Conservation (phyloP, 2,113 vertebrate genomes). For the Strix uralensis region DNA sequence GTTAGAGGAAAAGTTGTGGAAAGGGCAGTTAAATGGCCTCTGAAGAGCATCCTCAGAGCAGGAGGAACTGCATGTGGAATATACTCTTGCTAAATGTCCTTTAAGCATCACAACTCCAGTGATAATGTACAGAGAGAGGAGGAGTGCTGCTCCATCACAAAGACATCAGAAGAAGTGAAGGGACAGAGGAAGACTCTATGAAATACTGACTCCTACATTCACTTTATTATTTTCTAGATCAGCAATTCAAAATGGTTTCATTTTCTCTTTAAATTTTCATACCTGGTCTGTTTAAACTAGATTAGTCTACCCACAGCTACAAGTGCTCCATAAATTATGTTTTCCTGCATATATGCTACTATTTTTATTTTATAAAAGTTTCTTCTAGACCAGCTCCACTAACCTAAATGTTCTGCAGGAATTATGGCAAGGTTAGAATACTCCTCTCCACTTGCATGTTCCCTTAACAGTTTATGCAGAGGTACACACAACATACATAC, state of each 20-base stretch:
- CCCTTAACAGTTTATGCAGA: neutral
- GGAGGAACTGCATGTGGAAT: neutral
- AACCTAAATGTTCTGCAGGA: neutral
- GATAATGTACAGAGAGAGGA: neutral
- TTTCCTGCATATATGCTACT: neutral
- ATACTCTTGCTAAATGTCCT: neutral
- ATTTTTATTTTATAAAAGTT: neutral
- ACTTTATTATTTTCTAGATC: neutral
- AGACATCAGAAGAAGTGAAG: neutral
- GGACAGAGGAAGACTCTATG: neutral
- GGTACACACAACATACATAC: fast-evolving
- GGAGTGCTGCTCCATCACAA: neutral
- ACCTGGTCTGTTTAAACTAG: neutral
- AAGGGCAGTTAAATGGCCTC: neutral
- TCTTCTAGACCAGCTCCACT: neutral
- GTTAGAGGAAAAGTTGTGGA: neutral
- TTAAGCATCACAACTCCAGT: neutral
- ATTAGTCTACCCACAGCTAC: neutral
- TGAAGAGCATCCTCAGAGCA: neutral
- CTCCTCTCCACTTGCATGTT: neutral
- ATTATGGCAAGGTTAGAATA: neutral
- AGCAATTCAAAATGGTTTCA: neutral
- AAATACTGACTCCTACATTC: neutral
- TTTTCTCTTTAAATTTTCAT: neutral
- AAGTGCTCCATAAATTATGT: neutral